Percentiles rank a stretch among this genome's conserved stretches.
Evolutionary conservation across 2,113 vertebrate genomes (phyloP).

Genomic region (Peucedramus taeniatus): DNA sequence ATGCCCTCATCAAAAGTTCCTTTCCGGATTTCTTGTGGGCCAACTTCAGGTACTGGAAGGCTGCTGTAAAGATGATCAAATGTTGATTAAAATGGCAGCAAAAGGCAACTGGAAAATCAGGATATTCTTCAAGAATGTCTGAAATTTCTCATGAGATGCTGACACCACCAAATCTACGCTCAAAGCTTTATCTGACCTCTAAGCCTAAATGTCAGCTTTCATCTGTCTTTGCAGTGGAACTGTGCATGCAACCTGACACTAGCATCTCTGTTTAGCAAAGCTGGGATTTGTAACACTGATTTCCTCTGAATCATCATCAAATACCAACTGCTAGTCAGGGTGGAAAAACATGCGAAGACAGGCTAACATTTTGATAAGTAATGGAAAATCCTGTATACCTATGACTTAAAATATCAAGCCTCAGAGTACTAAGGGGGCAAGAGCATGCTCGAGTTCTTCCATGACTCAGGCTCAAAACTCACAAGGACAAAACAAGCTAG

Average conservation of each 20-base stretch:
- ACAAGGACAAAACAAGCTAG: not conserved
- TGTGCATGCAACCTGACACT: not conserved
- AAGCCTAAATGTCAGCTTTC: not conserved
- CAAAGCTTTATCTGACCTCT: not conserved
- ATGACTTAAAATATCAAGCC: not conserved
- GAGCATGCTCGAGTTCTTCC: rapidly evolving
- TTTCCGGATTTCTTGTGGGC: not conserved
- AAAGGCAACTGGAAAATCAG: not conserved
- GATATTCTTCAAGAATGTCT: not conserved
- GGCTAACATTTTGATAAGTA: not conserved
- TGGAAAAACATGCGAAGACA: not conserved
- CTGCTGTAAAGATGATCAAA: not conserved
- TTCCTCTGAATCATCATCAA: not conserved
- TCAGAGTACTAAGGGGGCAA: not conserved
- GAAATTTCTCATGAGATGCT: not conserved
- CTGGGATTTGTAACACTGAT: not conserved
- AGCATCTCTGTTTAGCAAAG: not conserved
- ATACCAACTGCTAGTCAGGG: not conserved
- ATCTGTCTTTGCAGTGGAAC: not conserved
- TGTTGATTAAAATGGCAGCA: not conserved
- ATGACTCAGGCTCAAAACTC: not conserved
- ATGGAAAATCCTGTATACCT: not conserved
- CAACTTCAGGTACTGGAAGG: not conserved
- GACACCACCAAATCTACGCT: not conserved
- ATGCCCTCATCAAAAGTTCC: not conserved